A percentile compares a stretch with the other conserved stretches of the same genome.
phyloP scores from a whole-genome alignment of 2,888 invertebrate genomes.

The Xestia rhomboidea region DNA sequence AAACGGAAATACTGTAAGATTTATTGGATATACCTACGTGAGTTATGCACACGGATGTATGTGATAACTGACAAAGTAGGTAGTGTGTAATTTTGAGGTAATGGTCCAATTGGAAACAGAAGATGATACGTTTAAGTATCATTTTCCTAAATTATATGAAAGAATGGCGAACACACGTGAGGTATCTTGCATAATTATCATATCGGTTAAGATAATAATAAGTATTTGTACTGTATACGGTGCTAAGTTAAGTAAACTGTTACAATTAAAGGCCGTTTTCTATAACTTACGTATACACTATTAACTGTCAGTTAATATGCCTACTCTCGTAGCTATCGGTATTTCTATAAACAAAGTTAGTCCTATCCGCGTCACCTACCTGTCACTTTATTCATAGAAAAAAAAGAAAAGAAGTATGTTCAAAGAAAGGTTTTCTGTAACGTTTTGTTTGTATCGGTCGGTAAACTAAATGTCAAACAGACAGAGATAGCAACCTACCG shows the following conservation, averaged over 20 bases:
- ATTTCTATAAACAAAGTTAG: too few species aligned
- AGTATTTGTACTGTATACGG: constrained; percentile 23
- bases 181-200: constrained; percentile 13
- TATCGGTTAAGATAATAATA: constrained; percentile 14
- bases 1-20: constrained; percentile 32
- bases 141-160: neutral
- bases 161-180: neutral
- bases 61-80: constrained; percentile 32
- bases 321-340: too few species aligned
- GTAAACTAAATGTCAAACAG: too few species aligned
- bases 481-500: too few species aligned
- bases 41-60: constrained; percentile 32
- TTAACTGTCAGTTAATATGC: too few species aligned
- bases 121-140: constrained; percentile 47
- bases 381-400: too few species aligned
- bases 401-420: too few species aligned
- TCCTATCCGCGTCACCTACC: too few species aligned
- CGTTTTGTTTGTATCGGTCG: too few species aligned
- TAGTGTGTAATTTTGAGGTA: constrained; percentile 15
- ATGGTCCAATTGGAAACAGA: constrained; percentile 18
- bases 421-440: too few species aligned
- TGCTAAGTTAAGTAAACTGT: constrained; percentile 20
- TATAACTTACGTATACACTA: too few species aligned
- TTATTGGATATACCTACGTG: constrained; percentile 31
- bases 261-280: too few species aligned